Percentiles rank a stretch among this genome's conserved stretches.
Conservation (phyloP, 2,113 vertebrate genomes). For the Tetrao urogallus region DNA sequence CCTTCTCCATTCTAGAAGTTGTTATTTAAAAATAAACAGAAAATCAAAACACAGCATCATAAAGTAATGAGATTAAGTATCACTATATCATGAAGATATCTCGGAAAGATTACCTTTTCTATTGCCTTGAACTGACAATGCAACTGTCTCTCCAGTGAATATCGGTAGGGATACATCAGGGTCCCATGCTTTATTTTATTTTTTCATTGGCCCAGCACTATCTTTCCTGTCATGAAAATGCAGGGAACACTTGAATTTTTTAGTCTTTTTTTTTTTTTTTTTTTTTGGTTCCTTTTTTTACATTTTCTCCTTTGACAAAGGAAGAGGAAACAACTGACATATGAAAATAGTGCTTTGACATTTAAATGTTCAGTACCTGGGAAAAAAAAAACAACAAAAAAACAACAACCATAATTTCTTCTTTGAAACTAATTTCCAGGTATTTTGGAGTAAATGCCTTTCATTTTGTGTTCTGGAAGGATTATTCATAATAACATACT, state of each 20-base stretch:
- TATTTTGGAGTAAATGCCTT: background rate
- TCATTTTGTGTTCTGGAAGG: background rate
- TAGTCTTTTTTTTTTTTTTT: background rate
- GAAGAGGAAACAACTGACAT: background rate
- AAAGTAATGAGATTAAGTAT: background rate
- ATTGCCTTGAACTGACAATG: background rate
- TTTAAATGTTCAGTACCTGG: background rate
- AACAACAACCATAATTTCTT: background rate
- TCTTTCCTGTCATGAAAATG: background rate
- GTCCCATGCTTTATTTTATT: background rate
- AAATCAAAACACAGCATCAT: background rate
- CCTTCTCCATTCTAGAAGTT: background rate
- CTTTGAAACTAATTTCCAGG: background rate
- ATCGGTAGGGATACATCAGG: background rate
- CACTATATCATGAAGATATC: background rate
- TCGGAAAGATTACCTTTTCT: background rate
- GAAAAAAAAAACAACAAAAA: background rate
- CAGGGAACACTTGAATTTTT: background rate
- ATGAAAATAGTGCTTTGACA: background rate
- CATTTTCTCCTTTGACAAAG: background rate
- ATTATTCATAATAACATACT: background rate
- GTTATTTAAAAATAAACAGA: background rate
- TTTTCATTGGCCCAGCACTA: background rate
- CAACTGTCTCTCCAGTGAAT: background rate
- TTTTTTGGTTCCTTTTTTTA: background rate